Conservation (phyloP, 2,888 invertebrate genomes). For the Heliconius erato region DNA sequence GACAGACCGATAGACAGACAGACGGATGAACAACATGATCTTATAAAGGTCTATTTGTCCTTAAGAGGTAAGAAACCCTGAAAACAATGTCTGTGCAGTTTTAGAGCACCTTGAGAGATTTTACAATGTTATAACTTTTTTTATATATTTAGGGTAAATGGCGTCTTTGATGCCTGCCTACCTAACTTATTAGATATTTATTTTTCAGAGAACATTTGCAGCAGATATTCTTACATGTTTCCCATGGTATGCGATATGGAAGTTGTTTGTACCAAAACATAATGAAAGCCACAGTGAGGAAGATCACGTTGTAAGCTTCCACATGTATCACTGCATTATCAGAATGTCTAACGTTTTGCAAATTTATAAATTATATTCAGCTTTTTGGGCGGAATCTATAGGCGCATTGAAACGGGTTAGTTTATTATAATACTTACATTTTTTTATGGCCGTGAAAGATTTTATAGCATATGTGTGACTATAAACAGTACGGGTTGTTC, state of each 20-base stretch:
- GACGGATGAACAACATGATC: no score
- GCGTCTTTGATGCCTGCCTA: no score
- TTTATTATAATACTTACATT: neutral
- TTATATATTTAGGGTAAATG: no score
- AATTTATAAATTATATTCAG: constrained; percentile 76
- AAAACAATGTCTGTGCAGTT: no score
- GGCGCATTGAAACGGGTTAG: constrained; percentile 76
- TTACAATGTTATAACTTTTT: no score
- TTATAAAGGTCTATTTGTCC: no score
- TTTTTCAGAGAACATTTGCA: constrained; percentile 72
- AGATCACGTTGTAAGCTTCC: constrained; percentile 65
- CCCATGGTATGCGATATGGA: constrained; percentile 79
- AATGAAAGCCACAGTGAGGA: constrained; percentile 67
- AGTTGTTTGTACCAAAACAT: constrained; percentile 69
- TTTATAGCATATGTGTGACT: no score
- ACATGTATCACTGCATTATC: constrained; percentile 73
- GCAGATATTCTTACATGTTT: constrained; percentile 79
- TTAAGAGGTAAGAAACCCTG: no score
- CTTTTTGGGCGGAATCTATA: constrained; percentile 78
- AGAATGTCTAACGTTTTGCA: constrained; percentile 78
- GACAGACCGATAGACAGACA: no score
- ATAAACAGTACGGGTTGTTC: no score
- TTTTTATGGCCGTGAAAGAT: neutral
- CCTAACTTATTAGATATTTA: neutral
- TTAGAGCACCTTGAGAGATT: no score